Evolutionary conservation across 37 sponge, comb jelly and placozoan species (phyloP), one percentile per base, ranked within the genome.

Genomic region (Dysidea cf. avara): DNA sequence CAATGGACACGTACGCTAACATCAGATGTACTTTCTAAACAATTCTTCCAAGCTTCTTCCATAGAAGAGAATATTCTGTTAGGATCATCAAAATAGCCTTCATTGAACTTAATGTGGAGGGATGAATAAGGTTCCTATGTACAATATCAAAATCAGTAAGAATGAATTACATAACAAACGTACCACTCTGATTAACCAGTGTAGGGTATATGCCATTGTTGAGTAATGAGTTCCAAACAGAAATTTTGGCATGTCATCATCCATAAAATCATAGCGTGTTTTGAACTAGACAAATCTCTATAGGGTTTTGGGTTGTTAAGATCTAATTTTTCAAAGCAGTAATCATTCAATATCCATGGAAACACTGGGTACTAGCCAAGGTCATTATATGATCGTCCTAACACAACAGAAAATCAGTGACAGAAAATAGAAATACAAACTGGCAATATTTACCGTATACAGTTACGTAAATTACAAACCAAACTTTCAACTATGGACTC

Each of bases 141-240:
- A 31, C 20, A 35, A 37, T 39, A 29, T 33, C 21, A 71, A 20
- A 30, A 57, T 36, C 39, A 38, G 13, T 56, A 36, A 37, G 26
- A 14, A 29, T 9, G 22, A 29, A 25, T 18, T 25, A 71, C 59
- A 55, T 25, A 29, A 29, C 46, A 43, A 12, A 67, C 84, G 56
- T 58, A 84, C 90, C 81, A 94, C 80, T 76, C 96, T 70, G 55
- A 87, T 67, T 0, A 90, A 76, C 91, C 91, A 94, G 66, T 80
- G 81, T 7, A 94, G 63, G 1, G 86, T 83, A 59, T 87, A 86
- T 2, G 86, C 96, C 68, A 86, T 76, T 36, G 89, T 94, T 34
- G 92, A 89, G 77, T 93, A 93, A 74, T 93, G 94, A 14, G 96
- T 94, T 16, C 96, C 96, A 65, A 90, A 94, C 49, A 69, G 82